Conservation (phyloP, 2,888 invertebrate species). For the Tholera decimalis region DNA sequence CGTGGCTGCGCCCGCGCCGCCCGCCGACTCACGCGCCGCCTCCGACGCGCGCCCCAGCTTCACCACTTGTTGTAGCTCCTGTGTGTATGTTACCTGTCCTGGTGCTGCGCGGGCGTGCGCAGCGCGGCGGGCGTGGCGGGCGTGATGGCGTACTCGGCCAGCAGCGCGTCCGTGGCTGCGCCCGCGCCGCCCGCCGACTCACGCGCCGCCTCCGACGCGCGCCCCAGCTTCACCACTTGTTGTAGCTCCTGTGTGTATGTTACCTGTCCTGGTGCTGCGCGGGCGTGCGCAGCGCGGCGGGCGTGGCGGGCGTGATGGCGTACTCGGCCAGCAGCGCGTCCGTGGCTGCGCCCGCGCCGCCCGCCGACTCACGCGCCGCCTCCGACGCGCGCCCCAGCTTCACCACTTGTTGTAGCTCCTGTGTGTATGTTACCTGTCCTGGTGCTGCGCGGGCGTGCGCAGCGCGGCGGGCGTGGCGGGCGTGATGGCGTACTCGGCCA, state of each 20-base stretch:
- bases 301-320: constrained; percentile 93
- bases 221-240: no score
- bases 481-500: constrained; percentile 97
- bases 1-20: constrained; percentile 90
- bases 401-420: no score
- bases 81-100: constrained; percentile 89
- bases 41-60: no score
- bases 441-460: no score
- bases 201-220: no score
- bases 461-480: constrained; percentile 93
- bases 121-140: constrained; percentile 93
- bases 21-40: constrained; percentile 96
- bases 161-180: constrained; percentile 95
- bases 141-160: constrained; percentile 97
- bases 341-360: constrained; percentile 90
- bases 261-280: constrained; percentile 72
- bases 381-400: no score
- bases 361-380: constrained; percentile 96
- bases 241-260: constrained; percentile 91
- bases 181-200: constrained; percentile 92
- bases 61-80: no score
- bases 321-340: constrained; percentile 98
- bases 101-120: no score
- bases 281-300: constrained; percentile 90
- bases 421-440: constrained; percentile 89